A percentile compares a stretch with the other conserved stretches of the same genome.
Evolutionary conservation across 2,113 vertebrate genomes (phyloP).

Genomic region (Heterotilapia buettikoferi): DNA sequence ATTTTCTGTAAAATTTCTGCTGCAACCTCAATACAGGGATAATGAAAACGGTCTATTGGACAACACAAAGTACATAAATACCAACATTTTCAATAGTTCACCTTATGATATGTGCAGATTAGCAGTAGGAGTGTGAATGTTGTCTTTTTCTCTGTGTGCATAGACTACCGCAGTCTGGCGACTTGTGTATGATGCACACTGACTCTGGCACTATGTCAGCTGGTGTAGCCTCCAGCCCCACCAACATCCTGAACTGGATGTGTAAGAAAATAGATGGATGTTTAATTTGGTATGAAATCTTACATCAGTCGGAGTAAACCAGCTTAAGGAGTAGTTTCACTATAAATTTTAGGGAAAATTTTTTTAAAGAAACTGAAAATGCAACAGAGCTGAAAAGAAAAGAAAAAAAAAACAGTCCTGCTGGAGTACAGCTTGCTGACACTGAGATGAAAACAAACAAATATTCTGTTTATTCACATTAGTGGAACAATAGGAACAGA

Average conservation of each 20-base stretch:
- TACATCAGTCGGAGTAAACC: neutral
- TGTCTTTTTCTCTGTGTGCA: neutral
- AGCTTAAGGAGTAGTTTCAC: neutral
- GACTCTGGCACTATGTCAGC: neutral
- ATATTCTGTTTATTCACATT: neutral
- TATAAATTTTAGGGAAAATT: neutral
- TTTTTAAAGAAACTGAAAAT: neutral
- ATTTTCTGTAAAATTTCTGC: neutral
- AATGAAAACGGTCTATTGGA: neutral
- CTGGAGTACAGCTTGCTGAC: fast-evolving
- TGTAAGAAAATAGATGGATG: neutral
- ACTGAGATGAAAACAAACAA: neutral
- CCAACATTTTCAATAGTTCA: neutral
- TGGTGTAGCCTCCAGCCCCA: neutral
- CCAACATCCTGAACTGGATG: neutral
- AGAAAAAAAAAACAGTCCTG: neutral
- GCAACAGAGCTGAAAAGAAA: neutral
- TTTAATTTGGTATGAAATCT: neutral
- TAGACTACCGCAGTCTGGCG: fast-evolving
- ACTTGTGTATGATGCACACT: fast-evolving
- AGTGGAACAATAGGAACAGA: neutral
- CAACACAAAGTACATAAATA: neutral
- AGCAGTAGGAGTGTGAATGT: neutral
- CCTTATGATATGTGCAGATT: neutral
- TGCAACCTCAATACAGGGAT: neutral